Percentiles rank a stretch among this genome's conserved stretches.
phyloP scores from a whole-genome alignment of 2,888 invertebrate species.

The Lithophane leautieri region DNA sequence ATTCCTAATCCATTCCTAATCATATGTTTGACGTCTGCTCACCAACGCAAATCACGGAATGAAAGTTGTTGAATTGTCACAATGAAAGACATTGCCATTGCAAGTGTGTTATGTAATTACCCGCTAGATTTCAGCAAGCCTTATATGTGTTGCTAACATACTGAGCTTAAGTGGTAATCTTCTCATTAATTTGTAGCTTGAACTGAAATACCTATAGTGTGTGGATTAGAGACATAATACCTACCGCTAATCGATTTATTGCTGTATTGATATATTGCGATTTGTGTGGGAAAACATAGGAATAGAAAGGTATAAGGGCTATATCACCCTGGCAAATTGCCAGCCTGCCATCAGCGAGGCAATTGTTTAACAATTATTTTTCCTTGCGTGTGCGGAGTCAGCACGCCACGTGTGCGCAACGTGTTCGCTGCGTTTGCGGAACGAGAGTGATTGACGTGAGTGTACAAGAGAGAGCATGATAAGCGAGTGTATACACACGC shows the following conservation, averaged over 20 bases:
- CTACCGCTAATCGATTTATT: not conserved
- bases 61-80: not conserved
- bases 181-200: constrained; percentile 38
- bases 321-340: no score
- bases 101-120: not conserved
- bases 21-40: not conserved
- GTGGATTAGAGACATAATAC: constrained; percentile 9
- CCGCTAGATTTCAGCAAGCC: not conserved
- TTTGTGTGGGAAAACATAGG: not conserved
- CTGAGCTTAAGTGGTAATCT: constrained; percentile 31
- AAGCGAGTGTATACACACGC: no score
- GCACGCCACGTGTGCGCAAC: no score
- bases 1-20: not conserved
- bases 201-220: constrained; percentile 21
- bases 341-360: no score
- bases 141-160: constrained; percentile 11
- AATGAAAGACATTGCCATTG: not conserved
- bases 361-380: no score
- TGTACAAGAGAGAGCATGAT: no score
- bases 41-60: no score
- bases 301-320: no score
- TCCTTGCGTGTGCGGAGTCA: no score
- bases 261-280: not conserved
- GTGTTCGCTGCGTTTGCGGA: no score
- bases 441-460: no score